Evolutionary conservation across 2,888 invertebrate species (phyloP).

Genomic region (Stratiomys singularior): DNA sequence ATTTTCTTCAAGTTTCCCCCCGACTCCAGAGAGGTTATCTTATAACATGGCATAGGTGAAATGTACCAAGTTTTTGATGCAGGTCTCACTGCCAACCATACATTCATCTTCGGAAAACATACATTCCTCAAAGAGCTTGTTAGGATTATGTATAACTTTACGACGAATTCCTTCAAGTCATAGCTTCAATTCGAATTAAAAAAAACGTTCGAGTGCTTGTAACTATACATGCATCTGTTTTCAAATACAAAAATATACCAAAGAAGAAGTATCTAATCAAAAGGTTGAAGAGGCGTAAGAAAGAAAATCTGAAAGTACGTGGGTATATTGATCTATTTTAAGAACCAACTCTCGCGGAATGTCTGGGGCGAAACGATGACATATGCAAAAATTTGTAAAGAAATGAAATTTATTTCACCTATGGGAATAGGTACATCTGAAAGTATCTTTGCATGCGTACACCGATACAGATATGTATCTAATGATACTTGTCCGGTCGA

Average conservation of each 20-base stretch:
- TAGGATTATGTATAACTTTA: not conserved
- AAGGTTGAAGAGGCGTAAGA: not conserved
- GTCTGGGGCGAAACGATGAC: constrained; percentile 16
- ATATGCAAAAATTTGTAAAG: constrained; percentile 23
- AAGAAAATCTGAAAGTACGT: not conserved
- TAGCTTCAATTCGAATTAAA: not conserved
- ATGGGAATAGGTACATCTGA: not conserved
- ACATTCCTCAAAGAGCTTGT: not conserved
- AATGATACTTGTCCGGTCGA: not conserved
- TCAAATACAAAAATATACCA: too few species aligned
- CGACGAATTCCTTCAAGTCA: not conserved
- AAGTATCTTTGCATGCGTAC: not conserved
- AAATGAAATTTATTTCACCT: not conserved
- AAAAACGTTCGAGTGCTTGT: not conserved
- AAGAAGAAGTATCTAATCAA: too few species aligned
- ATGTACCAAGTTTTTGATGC: constrained; percentile 2
- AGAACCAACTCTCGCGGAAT: constrained; percentile 6
- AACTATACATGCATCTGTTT: too few species aligned
- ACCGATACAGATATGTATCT: not conserved
- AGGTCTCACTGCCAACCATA: constrained; percentile 18
- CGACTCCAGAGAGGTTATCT: too few species aligned
- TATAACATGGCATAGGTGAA: not conserved
- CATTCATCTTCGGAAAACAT: not conserved
- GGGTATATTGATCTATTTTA: constrained; percentile 24
- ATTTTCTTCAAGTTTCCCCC: not conserved